Base-by-base conservation (phyloP, 2,113 vertebrate genomes). In the Ochotona princeps region DNA sequence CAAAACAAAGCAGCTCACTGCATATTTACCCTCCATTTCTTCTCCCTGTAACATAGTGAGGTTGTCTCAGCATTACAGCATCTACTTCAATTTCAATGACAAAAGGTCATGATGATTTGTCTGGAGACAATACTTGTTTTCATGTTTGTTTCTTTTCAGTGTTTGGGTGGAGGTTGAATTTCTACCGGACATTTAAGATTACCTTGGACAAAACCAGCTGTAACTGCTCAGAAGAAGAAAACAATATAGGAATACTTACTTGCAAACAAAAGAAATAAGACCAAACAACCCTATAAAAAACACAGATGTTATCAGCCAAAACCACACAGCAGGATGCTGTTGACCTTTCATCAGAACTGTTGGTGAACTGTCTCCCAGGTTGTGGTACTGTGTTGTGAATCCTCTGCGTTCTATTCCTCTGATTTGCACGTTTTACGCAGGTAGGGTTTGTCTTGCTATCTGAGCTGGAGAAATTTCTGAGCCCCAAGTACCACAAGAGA, bases 151-250 rank as follows among this genome's bases (percentile, higher is more conserved):
- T 21, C 51, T 80, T 66, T 95, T 81, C 91, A 87, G 89, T 82
- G 26, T 74, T 57, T 47, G 9, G 25, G 28, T 9, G 35, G 8
- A 66, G 35, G n/a, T 44, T 95, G 88, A 87, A 88, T 94, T 93
- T 88, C 79, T 75, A 78, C 26, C 35, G 63, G 87, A 83, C 91
- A 66, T 83, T 89, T 91, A 86, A 94, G 90, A 83, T 66, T 92
- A 66, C 17, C n/a, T 61, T 13, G 32, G 67, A 87, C 44, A 83
- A 93, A 95, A 60, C 9, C 63, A 94, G 38, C 69, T 81, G 23
- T 61, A 73, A 89, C 26, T 82, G 44, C 89, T 78, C 78, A 93
- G 81, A 91, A 66, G 25, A 61, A 86, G 32, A 87, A 32, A 69
- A 75, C 83, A 89, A 87, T 78, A 23, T 30, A 61, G 73, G 17